phyloP scores from a whole-genome alignment of 92 coral and sea anemone genomes.

The Actinernus sp. region DNA sequence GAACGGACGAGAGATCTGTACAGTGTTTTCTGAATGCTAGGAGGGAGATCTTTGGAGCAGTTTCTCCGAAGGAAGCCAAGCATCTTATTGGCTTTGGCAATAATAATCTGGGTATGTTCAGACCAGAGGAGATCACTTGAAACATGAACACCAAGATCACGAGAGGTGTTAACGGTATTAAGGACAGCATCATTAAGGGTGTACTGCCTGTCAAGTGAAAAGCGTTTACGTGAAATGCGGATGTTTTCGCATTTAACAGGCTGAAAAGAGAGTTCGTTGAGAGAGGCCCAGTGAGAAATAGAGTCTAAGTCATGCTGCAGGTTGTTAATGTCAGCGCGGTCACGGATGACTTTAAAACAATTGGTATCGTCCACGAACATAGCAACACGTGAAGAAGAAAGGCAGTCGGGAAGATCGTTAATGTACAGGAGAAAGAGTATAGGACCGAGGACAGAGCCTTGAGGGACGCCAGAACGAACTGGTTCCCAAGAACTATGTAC shows the following conservation, averaged over 20 bases:
- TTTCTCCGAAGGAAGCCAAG: slow-evolving; percentile 32
- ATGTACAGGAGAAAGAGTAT: slow-evolving; percentile 40
- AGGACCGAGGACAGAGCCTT: slow-evolving; percentile 48
- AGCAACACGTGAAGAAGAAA: slow-evolving; percentile 21
- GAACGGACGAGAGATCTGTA: slow-evolving; percentile 33
- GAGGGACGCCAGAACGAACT: slow-evolving; percentile 47
- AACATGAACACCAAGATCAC: slow-evolving; percentile 37
- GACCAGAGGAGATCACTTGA: slow-evolving; percentile 11
- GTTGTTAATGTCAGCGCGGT: slow-evolving; percentile 1
- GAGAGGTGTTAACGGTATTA: slow-evolving; percentile 16
- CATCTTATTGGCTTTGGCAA: slow-evolving; percentile 22
- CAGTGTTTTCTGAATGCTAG: slow-evolving; percentile 30
- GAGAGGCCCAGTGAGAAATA: slow-evolving; percentile 17
- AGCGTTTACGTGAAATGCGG: slow-evolving; percentile 20
- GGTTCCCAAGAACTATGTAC: slow-evolving; percentile 17
- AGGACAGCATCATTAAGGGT: slow-evolving; percentile 25
- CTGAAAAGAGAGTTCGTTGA: slow-evolving; percentile 16
- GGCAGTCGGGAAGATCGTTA: slow-evolving; percentile 30
- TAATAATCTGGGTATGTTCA: slow-evolving; percentile 8
- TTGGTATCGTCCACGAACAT: slow-evolving; percentile 53
- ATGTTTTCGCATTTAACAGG: slow-evolving; percentile 46
- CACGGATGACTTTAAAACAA: slow-evolving; percentile 12
- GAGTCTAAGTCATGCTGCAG: slow-evolving; percentile 33
- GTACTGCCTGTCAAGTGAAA: slow-evolving; percentile 19
- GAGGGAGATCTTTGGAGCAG: slow-evolving; percentile 17